phyloP scores from a whole-genome alignment of 2,797 vertebrate species.

The Acropternis orthonyx region DNA sequence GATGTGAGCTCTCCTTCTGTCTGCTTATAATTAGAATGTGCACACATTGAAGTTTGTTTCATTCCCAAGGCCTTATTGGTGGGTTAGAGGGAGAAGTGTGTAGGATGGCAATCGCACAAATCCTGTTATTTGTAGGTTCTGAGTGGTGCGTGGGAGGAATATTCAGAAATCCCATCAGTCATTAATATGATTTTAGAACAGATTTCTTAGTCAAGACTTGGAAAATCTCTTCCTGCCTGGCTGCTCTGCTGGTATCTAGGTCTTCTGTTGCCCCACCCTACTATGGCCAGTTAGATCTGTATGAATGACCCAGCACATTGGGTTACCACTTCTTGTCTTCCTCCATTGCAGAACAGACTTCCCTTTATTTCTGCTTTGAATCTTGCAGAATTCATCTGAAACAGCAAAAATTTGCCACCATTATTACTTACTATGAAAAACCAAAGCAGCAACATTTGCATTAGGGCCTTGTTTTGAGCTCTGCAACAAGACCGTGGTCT shows the following conservation, averaged over 20 bases:
- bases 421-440: background rate
- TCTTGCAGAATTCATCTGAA: background rate
- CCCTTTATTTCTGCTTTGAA: background rate
- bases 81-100: background rate
- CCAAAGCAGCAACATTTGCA: background rate
- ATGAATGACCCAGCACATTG: background rate
- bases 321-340: background rate
- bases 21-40: constrained; percentile 42
- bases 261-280: background rate
- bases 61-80: constrained; percentile 36
- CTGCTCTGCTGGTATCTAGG: background rate
- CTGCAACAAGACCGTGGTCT: background rate
- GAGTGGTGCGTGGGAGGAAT: background rate
- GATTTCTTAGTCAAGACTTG: background rate
- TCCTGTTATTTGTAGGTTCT: constrained; percentile 58
- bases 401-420: background rate
- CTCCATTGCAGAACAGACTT: background rate
- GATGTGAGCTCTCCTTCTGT: constrained; percentile 31
- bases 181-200: background rate
- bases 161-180: constrained; percentile 26
- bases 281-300: background rate
- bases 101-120: constrained; percentile 47
- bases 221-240: background rate
- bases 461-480: background rate
- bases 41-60: constrained; percentile 22